These are phyloP conservation scores for Chromoteleia sp. DNA, from an alignment of 2,888 invertebrate species.

Conservation along the genomic window DNA sequence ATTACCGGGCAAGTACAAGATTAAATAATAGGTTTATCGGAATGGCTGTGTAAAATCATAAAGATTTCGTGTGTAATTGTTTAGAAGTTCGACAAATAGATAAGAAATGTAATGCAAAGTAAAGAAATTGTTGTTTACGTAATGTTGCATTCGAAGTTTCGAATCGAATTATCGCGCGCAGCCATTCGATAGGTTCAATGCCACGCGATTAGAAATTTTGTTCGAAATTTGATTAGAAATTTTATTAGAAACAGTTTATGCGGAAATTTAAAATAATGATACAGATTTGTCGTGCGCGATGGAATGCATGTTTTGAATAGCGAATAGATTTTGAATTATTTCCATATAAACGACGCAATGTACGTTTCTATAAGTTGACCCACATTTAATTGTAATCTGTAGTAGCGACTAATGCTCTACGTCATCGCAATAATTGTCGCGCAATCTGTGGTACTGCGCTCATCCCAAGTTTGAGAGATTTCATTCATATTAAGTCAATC, in stretches of 20 bases:
- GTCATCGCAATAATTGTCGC: conserved; percentile 62
- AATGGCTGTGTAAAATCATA: conserved; percentile 32
- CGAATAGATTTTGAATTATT: conserved; percentile 7
- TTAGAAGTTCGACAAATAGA: conserved; percentile 12
- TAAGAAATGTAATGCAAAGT: conserved; percentile 22
- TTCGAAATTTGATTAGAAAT: conserved; percentile 8
- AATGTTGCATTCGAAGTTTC: neutral
- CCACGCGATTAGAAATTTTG: conserved; percentile 1
- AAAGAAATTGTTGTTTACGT: conserved; percentile 24
- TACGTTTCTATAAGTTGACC: conserved; percentile 5
- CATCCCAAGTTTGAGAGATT: conserved; percentile 60
- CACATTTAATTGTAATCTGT: conserved; percentile 48
- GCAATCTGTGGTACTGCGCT: conserved; percentile 52
- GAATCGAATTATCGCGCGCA: neutral
- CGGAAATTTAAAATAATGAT: neutral
- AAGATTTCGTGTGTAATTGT: conserved; percentile 41
- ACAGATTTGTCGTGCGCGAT: neutral
- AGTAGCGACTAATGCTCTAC: conserved; percentile 36
- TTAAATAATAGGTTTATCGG: conserved; percentile 37
- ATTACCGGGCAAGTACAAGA: conserved; percentile 11
- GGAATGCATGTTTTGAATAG: neutral
- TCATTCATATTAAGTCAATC: conserved; percentile 54
- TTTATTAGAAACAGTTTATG: neutral
- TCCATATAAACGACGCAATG: conserved; percentile 8
- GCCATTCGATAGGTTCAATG: conserved; percentile 2